A percentile compares a stretch with the other conserved stretches of the same genome.
phyloP scores from a whole-genome alignment of 2,888 invertebrate genomes.

The Holacanthella duospinosa region DNA sequence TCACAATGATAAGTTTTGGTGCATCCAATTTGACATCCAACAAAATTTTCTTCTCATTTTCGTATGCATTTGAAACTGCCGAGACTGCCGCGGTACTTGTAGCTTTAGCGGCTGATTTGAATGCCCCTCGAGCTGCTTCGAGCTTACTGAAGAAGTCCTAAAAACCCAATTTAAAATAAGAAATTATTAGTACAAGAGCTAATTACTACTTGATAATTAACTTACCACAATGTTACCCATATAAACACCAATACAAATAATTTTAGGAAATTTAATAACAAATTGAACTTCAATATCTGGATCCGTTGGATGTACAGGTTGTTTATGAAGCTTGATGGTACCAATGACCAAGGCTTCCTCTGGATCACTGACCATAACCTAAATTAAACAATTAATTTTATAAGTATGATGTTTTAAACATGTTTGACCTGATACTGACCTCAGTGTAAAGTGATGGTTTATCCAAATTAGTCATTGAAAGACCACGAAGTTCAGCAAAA shows the following conservation, averaged over 20 bases:
- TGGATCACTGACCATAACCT: not conserved
- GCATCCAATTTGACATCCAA: not conserved
- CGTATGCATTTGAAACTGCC: not conserved
- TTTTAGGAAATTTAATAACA: not conserved
- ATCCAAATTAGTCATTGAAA: not conserved
- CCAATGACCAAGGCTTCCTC: not conserved
- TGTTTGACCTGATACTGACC: too few relatives aligned
- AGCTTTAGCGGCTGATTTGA: not conserved
- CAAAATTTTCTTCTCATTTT: not conserved
- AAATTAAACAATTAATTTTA: not conserved
- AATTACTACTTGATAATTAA: not conserved
- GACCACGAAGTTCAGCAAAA: not conserved
- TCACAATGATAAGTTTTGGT: not conserved
- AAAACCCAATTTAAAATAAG: not conserved
- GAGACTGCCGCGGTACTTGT: not conserved
- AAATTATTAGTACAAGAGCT: not conserved
- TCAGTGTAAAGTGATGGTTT: not conserved
- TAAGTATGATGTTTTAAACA: too few relatives aligned
- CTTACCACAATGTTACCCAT: not conserved
- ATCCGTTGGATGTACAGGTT: not conserved
- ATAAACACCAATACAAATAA: not conserved
- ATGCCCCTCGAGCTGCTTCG: not conserved
- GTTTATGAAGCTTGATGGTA: not conserved
- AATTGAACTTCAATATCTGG: not conserved
- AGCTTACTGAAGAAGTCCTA: not conserved